Evolutionary conservation across 2,888 invertebrate genomes (phyloP).

Genomic region (Coelopa pilipes): DNA sequence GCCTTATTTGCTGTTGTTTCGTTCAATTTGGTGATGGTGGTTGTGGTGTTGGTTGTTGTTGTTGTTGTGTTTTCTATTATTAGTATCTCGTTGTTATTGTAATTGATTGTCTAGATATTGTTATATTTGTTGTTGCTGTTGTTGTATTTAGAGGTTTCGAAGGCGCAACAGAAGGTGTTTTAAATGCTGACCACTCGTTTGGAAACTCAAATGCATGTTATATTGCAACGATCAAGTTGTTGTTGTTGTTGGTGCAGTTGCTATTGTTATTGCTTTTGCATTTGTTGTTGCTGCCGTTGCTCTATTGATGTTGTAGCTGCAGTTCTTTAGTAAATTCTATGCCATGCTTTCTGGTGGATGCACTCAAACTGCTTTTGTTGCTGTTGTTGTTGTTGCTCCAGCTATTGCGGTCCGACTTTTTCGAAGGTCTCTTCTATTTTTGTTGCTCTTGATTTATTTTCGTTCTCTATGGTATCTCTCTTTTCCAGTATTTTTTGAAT

Average conservation of each 20-base stretch:
- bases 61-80: not conserved
- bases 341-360: slow-evolving; percentile 15
- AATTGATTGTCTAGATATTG: not conserved
- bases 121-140: no score
- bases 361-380: not conserved
- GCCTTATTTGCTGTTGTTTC: not conserved
- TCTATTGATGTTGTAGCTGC: not conserved
- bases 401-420: not conserved
- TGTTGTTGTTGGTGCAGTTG: no score
- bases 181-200: slow-evolving; percentile 27
- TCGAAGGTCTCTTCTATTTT: slow-evolving; percentile 12
- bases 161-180: not conserved
- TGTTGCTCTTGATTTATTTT: not conserved
- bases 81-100: slow-evolving; percentile 1
- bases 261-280: no score
- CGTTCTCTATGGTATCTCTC: not conserved
- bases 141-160: not conserved
- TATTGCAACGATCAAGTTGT: no score
- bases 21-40: not conserved
- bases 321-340: not conserved
- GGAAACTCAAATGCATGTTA: slow-evolving; percentile 12
- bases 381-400: no score
- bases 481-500: no score
- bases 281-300: not conserved
- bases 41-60: slow-evolving; percentile 11